Base-by-base conservation (phyloP, 2,113 vertebrate species). In the Copsychus sechellarum region DNA sequence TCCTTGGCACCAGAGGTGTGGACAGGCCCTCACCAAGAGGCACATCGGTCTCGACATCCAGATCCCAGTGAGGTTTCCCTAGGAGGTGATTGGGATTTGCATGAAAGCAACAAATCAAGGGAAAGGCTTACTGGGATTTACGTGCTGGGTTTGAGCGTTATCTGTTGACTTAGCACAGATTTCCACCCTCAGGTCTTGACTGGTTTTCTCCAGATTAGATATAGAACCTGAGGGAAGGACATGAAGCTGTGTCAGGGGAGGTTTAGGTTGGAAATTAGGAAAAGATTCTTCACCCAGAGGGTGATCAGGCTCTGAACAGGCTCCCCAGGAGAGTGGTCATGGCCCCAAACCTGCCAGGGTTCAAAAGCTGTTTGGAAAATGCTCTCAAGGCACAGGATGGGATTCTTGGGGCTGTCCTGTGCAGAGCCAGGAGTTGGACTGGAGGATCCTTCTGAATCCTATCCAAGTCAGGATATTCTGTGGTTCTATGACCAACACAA, bases 11-110 rank as follows among this genome's bases (percentile, higher is more conserved):
- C 80, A 71, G 72, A 84, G 81, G 92, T 93, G 94, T 65, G 60
- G 92, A 96, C 92, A 94, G 86, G 54, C 77, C 72, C 83, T 91
- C 79, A 91, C 43, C 60, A 71, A 24, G 69, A 84, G 48, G 53
- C 81, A 87, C 80, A 92, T 87, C 86, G 91, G 45, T 45, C 73
- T 82, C 0, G 25, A 89, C 94, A 91, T 91, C 20, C 86, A 72
- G 57, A 89, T 82, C 85, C 70, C 66, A 57, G 5, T 28, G 61
- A 38, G 81, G 23, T 36, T 95, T 91, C 54, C 33, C 36, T 38
- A 60, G 73, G 70, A 91, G 54, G 34, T 92, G 70, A 61, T 57
- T 50, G 61, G 73, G 62, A 89, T 89, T 91, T 97, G 25, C 53
- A 71, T 69, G 57, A 95, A 86, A 91, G 70, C 58, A 42, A 64